phyloP scores from a whole-genome alignment of 2,113 vertebrate species.

The Rhinogobius similis region DNA sequence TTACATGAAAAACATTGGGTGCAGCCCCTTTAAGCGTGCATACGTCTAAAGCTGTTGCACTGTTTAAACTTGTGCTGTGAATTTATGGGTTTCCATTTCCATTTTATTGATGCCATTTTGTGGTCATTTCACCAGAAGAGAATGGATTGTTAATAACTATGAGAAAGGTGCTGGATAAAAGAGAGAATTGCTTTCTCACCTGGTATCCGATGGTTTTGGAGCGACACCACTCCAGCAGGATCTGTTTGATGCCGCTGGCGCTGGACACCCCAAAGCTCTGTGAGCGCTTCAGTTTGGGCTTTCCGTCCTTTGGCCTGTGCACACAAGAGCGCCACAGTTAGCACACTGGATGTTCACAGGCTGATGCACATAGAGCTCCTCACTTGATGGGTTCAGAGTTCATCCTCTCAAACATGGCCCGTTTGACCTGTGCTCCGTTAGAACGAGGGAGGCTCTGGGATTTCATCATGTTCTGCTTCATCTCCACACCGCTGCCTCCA shows the following conservation, averaged over 20 bases:
- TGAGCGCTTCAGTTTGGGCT: slow-evolving; percentile 89
- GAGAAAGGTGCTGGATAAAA: too few relatives aligned
- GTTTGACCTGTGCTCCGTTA: slow-evolving; percentile 81
- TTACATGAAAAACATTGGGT: too few relatives aligned
- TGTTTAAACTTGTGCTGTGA: too few relatives aligned
- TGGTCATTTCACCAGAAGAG: too few relatives aligned
- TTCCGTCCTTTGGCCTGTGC: slow-evolving; percentile 81
- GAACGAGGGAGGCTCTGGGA: slow-evolving; percentile 85
- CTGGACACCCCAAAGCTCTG: slow-evolving; percentile 91
- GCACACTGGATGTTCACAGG: not conserved
- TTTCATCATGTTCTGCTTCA: slow-evolving; percentile 78
- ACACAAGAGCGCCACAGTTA: not conserved
- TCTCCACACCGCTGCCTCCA: slow-evolving; percentile 23
- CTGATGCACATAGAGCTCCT: not conserved
- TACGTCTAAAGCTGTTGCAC: too few relatives aligned
- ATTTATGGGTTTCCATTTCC: too few relatives aligned
- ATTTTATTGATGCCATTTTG: too few relatives aligned
- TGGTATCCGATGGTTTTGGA: slow-evolving; percentile 94
- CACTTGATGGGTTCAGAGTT: slow-evolving; percentile 85
- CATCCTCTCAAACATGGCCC: slow-evolving; percentile 85
- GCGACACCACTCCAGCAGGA: slow-evolving; percentile 94
- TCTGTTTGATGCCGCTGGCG: slow-evolving; percentile 93
- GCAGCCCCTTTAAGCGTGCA: too few relatives aligned
- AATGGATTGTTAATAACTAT: too few relatives aligned
- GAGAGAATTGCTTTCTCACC: slow-evolving; percentile 64